Evolutionary conservation across 1,140 invertebrate species (phyloP).

Genomic region (Apis florea): DNA sequence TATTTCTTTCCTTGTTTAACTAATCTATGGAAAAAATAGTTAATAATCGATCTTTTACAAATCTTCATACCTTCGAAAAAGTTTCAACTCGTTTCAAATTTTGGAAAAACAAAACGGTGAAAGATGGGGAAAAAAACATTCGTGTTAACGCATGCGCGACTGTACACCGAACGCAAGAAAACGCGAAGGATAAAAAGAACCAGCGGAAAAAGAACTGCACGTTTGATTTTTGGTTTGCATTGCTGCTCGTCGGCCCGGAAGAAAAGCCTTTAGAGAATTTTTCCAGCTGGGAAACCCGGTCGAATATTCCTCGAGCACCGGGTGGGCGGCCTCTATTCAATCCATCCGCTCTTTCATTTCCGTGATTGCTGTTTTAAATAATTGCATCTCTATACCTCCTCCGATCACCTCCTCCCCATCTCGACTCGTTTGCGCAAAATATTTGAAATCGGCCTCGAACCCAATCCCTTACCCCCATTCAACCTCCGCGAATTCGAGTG

Average conservation of each 20-base stretch:
- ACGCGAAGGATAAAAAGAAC: background rate
- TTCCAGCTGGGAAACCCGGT: slow-evolving; percentile 73
- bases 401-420: background rate
- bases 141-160: background rate
- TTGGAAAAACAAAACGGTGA: slow-evolving; percentile 38
- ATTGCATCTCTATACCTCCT: slow-evolving; percentile 66
- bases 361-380: slow-evolving; percentile 79
- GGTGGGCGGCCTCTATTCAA: slow-evolving; percentile 58
- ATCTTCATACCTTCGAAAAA: too few species aligned
- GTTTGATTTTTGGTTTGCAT: slow-evolving; percentile 78
- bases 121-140: slow-evolving; percentile 24
- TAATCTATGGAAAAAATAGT: too few species aligned
- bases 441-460: slow-evolving; percentile 49
- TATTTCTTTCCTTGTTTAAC: too few species aligned
- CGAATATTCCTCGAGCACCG: slow-evolving; percentile 59
- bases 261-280: slow-evolving; percentile 76
- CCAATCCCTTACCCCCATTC: slow-evolving; percentile 12
- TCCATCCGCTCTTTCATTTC: slow-evolving; percentile 76
- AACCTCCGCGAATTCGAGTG: slow-evolving; percentile 13
- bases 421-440: slow-evolving; percentile 60
- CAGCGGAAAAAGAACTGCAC: slow-evolving; percentile 1
- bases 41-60: too few species aligned
- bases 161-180: background rate
- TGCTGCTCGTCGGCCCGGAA: slow-evolving; percentile 71
- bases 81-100: too few species aligned